These are phyloP conservation scores for Wiebesia pumilae DNA, from an alignment of 1,140 invertebrate species.

Conservation along the genomic window DNA sequence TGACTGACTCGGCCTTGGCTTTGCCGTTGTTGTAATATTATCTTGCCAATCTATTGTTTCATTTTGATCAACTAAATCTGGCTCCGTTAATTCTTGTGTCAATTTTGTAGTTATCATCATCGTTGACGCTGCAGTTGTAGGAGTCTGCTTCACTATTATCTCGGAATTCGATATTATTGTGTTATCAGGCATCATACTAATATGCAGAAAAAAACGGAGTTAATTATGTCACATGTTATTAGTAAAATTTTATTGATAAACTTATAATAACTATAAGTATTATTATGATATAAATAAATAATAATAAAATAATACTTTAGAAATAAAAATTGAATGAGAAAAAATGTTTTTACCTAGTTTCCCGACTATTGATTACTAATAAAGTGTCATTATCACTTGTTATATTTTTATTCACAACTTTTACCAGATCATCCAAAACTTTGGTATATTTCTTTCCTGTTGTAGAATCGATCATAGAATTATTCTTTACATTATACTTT, in stretches of 20 bases:
- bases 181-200: background rate
- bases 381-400: background rate
- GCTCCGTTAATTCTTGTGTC: slow-evolving; percentile 42
- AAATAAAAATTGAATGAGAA: background rate
- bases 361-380: background rate
- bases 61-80: slow-evolving; percentile 19
- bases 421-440: background rate
- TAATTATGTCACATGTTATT: background rate
- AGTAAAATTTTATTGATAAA: background rate
- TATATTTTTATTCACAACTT: background rate
- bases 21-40: slow-evolving; percentile 56
- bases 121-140: background rate
- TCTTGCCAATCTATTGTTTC: slow-evolving; percentile 63
- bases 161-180: background rate
- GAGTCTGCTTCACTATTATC: background rate
- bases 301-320: no score
- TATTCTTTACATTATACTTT: slow-evolving; percentile 41
- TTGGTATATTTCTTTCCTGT: background rate
- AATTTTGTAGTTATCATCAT: slow-evolving; percentile 1
- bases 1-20: slow-evolving; percentile 51
- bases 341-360: slow-evolving; percentile 1
- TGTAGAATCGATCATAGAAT: background rate
- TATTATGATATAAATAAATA: no score
- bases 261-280: no score
- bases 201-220: background rate